Percentiles rank a stretch among this genome's conserved stretches.
phyloP scores from a whole-genome alignment of 2,797 vertebrate species.

The Peromyscus eremicus region DNA sequence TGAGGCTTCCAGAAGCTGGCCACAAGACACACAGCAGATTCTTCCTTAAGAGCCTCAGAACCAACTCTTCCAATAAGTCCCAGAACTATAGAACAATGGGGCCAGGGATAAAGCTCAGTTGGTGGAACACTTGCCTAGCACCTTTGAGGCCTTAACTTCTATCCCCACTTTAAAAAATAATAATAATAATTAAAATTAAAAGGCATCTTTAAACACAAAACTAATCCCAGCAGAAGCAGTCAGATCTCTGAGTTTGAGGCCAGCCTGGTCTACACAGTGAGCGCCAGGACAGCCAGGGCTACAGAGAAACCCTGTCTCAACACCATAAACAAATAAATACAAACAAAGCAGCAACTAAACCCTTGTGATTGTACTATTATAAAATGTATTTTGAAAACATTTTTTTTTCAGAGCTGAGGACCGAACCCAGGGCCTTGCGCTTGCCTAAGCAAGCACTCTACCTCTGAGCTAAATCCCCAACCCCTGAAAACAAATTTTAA shows the following conservation, averaged over 20 bases:
- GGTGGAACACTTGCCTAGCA: not conserved
- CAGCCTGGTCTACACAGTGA: not conserved
- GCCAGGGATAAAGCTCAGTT: not conserved
- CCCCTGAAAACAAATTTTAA: constrained; percentile 35
- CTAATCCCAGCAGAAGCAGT: not conserved
- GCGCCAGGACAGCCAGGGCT: too few species aligned
- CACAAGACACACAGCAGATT: not conserved
- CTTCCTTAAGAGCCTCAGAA: not conserved
- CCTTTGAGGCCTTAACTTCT: not conserved
- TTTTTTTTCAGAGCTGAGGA: too few species aligned
- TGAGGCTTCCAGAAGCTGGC: not conserved
- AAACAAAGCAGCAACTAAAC: not conserved
- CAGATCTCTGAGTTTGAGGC: not conserved
- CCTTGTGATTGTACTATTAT: constrained; percentile 18
- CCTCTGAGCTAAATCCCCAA: too few species aligned
- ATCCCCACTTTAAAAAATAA: not conserved
- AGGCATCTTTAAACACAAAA: not conserved
- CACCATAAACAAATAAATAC: not conserved
- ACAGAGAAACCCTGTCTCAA: not conserved
- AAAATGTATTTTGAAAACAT: constrained; percentile 49
- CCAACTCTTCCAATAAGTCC: not conserved
- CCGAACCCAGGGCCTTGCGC: too few species aligned
- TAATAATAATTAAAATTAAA: not conserved
- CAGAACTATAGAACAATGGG: constrained; percentile 9
- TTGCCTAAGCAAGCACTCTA: too few species aligned